These are phyloP conservation scores for Lordiphosa andalusiaca DNA, from an alignment of 2,888 invertebrate species.

Conservation along the genomic window DNA sequence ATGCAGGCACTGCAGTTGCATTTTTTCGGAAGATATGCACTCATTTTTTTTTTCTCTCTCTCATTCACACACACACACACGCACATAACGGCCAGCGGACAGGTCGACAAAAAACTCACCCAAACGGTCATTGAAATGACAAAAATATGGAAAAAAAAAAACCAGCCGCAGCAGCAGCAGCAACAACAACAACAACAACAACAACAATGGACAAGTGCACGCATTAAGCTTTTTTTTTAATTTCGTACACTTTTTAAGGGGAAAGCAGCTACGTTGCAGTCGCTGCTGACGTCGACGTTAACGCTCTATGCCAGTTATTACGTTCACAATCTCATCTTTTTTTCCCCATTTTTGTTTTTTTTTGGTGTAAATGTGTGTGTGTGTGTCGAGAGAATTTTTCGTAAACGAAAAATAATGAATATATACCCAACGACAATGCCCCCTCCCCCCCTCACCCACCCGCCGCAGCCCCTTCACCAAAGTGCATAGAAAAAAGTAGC, in stretches of 20 bases:
- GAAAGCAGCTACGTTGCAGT: conserved; percentile 47
- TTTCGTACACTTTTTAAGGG: conserved; percentile 35
- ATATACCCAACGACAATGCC: conserved; percentile 58
- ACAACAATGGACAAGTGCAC: conserved; percentile 50
- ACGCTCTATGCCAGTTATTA: conserved; percentile 72
- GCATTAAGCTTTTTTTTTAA: conserved; percentile 64
- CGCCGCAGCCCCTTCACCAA: conserved; percentile 32
- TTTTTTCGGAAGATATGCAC: conserved; percentile 76
- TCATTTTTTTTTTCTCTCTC: conserved; percentile 68
- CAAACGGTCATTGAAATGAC: conserved; percentile 60
- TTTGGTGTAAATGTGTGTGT: conserved; percentile 40
- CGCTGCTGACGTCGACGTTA: conserved; percentile 45
- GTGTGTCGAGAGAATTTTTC: conserved; percentile 61
- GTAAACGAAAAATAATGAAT: conserved; percentile 76
- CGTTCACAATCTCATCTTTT: conserved; percentile 61
- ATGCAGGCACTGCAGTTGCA: conserved; percentile 54
- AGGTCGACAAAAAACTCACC: conserved; percentile 19
- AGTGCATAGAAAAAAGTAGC: conserved; percentile 74
- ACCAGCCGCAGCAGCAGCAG: conserved; percentile 56
- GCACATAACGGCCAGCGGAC: conserved; percentile 64
- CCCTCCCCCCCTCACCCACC: neutral
- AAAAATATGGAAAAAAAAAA: conserved; percentile 65
- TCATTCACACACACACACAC: conserved; percentile 69
- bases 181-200: conserved; percentile 40
- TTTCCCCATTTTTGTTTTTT: conserved; percentile 6